Base-by-base conservation (phyloP, 1,140 invertebrate genomes). In the Lepidurus packardi region DNA sequence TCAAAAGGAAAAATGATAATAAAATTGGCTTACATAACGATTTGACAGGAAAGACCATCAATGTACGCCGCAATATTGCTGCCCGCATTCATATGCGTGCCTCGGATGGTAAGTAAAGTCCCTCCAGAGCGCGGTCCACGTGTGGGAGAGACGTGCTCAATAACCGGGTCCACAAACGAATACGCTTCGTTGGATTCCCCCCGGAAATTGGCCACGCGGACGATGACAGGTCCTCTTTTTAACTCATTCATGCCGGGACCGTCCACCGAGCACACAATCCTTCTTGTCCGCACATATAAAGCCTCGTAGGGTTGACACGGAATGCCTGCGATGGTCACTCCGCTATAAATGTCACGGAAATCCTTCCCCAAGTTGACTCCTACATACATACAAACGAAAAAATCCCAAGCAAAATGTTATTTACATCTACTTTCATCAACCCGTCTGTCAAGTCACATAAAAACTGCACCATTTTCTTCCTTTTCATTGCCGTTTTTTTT, bases 71-170 rank as follows among this genome's bases (percentile, higher is more conserved):
- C 90, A 82, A 95, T 96, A 76, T 91, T 91, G 84, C 94, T 96
- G 34, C 98, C 98, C 73, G 97, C 94, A 86, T 99, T 95, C 88
- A 99, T 92, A 86, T 97, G 92, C 80, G 91, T 89, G 10, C 98
- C 98, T 79, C 90, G 92, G 79, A 99, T 96, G 78, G 89, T 91
- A 47, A 99, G 85, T 79, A 89, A 90, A 7, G 97, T 99, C 9
- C 97, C 97, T 13, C 97, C 98, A 47, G 95, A 96, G 80, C 91
- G 89, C 1, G 97, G 97, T 0, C 97, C 98, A 82, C 92, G 92
- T 79, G 90, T 91, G 0, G 98, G 97, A 78, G 90, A 89, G 80
- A 99, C 92, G 43, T 91, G 90, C 74, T 89, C 89, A 76, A 97
- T 94, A 83, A 90, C 89, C 0, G 95, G 95, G 87, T 96, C 92